Conservation (phyloP, 2,113 vertebrate genomes). For the Sinosuthora webbiana region DNA sequence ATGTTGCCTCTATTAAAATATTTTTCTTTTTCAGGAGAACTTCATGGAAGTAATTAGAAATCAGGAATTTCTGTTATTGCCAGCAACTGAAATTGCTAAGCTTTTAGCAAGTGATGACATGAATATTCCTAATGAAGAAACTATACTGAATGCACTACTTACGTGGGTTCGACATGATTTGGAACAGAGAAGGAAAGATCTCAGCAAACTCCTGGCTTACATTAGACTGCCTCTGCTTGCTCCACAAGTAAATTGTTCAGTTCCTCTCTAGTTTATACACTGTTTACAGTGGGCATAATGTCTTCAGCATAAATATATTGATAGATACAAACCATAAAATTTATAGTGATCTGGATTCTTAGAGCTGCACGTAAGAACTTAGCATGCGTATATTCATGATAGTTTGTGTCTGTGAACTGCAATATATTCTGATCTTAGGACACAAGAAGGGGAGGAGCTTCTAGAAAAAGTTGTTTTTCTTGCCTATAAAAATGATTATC, state of each 20-base stretch:
- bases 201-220: slow-evolving; percentile 87
- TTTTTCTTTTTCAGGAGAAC: slow-evolving; percentile 83
- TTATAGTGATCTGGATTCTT: not conserved
- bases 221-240: slow-evolving; percentile 92
- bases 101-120: slow-evolving; percentile 94
- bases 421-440: not conserved
- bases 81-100: slow-evolving; percentile 89
- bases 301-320: not conserved
- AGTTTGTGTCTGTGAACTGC: not conserved
- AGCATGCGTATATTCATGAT: too few relatives aligned
- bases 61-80: slow-evolving; percentile 94
- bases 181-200: slow-evolving; percentile 80
- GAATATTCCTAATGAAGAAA: slow-evolving; percentile 96
- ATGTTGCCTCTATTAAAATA: not conserved
- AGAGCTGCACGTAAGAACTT: not conserved
- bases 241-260: slow-evolving; percentile 83
- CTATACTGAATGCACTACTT: slow-evolving; percentile 88
- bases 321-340: not conserved
- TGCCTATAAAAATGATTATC: not conserved
- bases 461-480: not conserved
- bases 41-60: slow-evolving; percentile 95
- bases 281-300: not conserved
- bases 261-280: not conserved
- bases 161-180: slow-evolving; percentile 90
- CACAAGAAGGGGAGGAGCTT: not conserved